These are phyloP conservation scores for Leuciscus waleckii DNA, from an alignment of 2,797 vertebrate species.

Conservation along the genomic window DNA sequence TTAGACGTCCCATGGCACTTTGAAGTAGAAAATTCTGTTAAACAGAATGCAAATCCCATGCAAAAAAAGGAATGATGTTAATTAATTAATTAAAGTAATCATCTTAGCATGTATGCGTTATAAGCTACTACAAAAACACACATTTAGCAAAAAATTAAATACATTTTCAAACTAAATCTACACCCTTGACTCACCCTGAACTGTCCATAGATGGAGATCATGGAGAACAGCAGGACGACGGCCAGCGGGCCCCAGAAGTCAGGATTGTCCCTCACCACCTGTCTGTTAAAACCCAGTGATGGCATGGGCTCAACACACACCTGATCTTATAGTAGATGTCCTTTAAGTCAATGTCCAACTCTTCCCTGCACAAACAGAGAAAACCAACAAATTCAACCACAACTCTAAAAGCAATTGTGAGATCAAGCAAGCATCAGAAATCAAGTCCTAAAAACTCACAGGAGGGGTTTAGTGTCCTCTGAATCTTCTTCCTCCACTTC, in stretches of 20 bases:
- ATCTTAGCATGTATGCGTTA: not conserved
- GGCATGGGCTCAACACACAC: slow-evolving; percentile 98
- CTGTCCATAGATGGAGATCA: slow-evolving; percentile 98
- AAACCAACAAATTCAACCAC: not conserved
- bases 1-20: not conserved
- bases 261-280: slow-evolving; percentile 97
- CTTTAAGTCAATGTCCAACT: slow-evolving; percentile 97
- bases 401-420: not conserved
- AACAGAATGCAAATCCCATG: not conserved
- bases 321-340: slow-evolving; percentile 99
- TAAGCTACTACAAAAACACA: not conserved
- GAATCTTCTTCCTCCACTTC: slow-evolving; percentile 97
- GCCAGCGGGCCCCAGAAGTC: slow-evolving; percentile 99
- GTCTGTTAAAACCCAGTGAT: slow-evolving; percentile 96
- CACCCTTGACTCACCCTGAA: slow-evolving; percentile 84
- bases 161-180: not conserved
- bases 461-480: slow-evolving; percentile 94
- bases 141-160: not conserved
- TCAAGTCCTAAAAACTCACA: slow-evolving; percentile 80
- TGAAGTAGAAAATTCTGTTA: not conserved
- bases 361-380: slow-evolving; percentile 80
- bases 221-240: slow-evolving; percentile 96
- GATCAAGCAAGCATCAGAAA: not conserved
- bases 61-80: not conserved
- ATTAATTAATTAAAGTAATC: not conserved